Evolutionary conservation across 2,113 vertebrate species (phyloP), one percentile per base, ranked within the genome.

Genomic region (Raja brachyura): DNA sequence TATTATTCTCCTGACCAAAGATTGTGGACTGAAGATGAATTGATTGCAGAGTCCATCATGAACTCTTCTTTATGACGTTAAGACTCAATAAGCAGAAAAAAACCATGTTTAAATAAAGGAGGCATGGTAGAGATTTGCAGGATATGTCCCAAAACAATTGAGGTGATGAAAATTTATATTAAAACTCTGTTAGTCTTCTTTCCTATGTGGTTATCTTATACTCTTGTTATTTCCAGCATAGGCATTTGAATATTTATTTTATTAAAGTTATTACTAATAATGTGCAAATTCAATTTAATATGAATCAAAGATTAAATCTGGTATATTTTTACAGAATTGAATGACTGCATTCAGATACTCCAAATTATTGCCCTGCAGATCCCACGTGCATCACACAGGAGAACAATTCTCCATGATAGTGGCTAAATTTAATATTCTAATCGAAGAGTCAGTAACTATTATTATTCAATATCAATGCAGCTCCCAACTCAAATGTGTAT

Each of bases 241-340:
- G 10, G 8, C 16, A 4, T 14, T 11, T 11, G 6, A 70, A 25
- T 90, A 70, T 48, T 90, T 68, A 90, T 70, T 90, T 90, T 68
- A 90, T 9, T 39, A 70, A 90, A 70, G 16, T 39, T 90, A 10
- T 90, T 90, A 73, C 20, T 73, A 73, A 86, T 86, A 61, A 86
- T 66, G 54, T 63, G 59, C 28, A 88, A 88, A 88, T 88, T 88
- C 5, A 31, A 14, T 31, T 61, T 33, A 88, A 31, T 18, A 63
- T n/a, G 25, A n/a, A 25, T 73, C 33, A 73, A 73, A 73, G 66
- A 48, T 73, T 48, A 92, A 74, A 11, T 28, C 18, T 74, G 33
- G 20, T 92, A 73, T 92, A 92, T 92, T 92, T 73, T 92, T 73
- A 54, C 33, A 73, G 33, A 73, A 92, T 74, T 54, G 33, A 92